These are phyloP conservation scores for Aporophyla lueneburgensis DNA, from an alignment of 2,888 invertebrate species.

Conservation along the genomic window DNA sequence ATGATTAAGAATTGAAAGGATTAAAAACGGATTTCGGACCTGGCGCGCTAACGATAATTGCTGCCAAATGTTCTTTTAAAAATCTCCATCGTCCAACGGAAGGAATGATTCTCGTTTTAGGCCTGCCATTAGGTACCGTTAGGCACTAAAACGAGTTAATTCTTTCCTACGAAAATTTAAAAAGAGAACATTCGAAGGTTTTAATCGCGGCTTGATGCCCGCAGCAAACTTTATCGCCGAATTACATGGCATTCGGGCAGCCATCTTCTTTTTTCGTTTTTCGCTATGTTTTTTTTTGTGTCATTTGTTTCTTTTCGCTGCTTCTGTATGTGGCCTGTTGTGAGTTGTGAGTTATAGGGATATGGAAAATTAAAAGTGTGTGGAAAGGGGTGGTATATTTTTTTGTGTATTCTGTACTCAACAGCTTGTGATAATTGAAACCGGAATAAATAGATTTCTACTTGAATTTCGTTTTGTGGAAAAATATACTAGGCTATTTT, in stretches of 20 bases:
- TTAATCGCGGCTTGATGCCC: conserved; percentile 63
- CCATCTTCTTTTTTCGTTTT: conserved; percentile 56
- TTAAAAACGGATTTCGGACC: conserved; percentile 73
- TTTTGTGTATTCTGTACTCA: background rate
- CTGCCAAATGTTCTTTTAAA: conserved; percentile 73
- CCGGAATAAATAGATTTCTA: background rate
- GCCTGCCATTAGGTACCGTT: conserved; percentile 67
- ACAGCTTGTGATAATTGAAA: background rate
- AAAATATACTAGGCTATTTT: no score
- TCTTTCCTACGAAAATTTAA: conserved; percentile 62
- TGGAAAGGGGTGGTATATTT: background rate
- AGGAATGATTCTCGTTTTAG: conserved; percentile 62
- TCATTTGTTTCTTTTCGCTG: conserved; percentile 56
- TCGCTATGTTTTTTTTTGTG: conserved; percentile 35
- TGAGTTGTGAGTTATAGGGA: conserved; percentile 37
- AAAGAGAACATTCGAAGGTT: conserved; percentile 65
- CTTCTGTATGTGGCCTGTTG: conserved; percentile 31
- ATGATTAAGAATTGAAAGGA: conserved; percentile 71
- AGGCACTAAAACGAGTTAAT: conserved; percentile 69
- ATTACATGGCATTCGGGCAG: conserved; percentile 62
- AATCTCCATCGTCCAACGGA: conserved; percentile 47
- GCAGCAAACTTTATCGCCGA: conserved; percentile 62
- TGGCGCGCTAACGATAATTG: conserved; percentile 76
- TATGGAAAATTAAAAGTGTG: conserved; percentile 37
- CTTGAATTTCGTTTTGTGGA: background rate